phyloP scores from a whole-genome alignment of 2,888 invertebrate genomes.

The Chouioia cunea region DNA sequence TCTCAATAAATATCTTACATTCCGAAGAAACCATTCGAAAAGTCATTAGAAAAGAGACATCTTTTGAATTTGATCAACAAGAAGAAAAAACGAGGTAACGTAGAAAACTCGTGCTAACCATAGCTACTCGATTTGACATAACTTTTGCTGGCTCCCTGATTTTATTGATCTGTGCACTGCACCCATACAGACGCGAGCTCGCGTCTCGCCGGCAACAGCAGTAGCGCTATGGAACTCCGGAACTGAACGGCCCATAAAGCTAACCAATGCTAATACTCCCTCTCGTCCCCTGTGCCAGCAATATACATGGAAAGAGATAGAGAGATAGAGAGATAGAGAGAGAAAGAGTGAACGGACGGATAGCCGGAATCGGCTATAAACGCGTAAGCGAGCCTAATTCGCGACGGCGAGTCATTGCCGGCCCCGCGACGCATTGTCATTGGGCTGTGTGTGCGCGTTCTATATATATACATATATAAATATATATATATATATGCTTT shows the following conservation, averaged over 20 bases:
- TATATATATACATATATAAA: no score
- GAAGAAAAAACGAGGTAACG: no score
- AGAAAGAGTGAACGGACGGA: constrained; percentile 54
- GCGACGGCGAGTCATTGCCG: constrained; percentile 61
- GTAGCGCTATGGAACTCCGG: constrained; percentile 58
- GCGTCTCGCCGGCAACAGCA: constrained; percentile 41
- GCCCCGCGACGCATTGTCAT: constrained; percentile 42
- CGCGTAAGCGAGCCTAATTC: constrained; percentile 68
- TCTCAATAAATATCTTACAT: no score
- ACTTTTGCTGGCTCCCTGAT: constrained; percentile 65
- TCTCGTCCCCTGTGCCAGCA: constrained; percentile 46
- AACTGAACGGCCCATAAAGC: constrained; percentile 74
- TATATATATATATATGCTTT: background rate
- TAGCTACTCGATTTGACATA: constrained; percentile 64
- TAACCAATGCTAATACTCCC: constrained; percentile 74
- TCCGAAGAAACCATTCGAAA: no score
- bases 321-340: background rate
- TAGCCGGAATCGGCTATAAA: constrained; percentile 66
- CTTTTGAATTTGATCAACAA: no score
- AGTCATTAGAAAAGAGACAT: no score
- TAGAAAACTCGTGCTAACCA: constrained; percentile 2
- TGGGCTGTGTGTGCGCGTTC: no score
- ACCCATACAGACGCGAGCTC: constrained; percentile 24
- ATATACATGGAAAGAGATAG: no score
- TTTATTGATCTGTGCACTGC: constrained; percentile 62